Evolutionary conservation across 2,797 vertebrate genomes (phyloP), one percentile per base, ranked within the genome.

Genomic region (Chelonia mydas): DNA sequence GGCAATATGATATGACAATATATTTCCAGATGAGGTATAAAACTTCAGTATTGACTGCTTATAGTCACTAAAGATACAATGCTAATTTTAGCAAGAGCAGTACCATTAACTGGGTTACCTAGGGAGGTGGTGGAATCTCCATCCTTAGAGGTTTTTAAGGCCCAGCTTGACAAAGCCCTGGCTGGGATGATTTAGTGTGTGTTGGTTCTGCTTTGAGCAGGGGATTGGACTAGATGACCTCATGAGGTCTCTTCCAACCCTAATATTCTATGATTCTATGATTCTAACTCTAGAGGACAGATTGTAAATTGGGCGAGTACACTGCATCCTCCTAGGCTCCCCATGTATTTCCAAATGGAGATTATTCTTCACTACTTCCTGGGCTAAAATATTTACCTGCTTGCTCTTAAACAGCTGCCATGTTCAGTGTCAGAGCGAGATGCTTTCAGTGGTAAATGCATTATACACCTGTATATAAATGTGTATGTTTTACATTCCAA

Each of bases 351-450:
- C 25, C 45, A 86, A 94, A 95, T 90, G 37, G 88, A 78, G 86
- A 59, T 72, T 88, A 92, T 95, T 82, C 90, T 90, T 95, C 94
- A 92, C 87, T 80, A 77, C 74, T 91, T 80, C 61, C 86, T 96
- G 94, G 92, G 82, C 87, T 33, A 90, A 91, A 95, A 12, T 54
- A 80, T 5, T 45, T 21, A 95, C 92, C 87, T 94, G 12, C 89
- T 45, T 0, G 1, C 82, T 96, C 92, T 93, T 96, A 94, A 89
- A 47, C 90, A 93, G 51, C 78, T 96, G 47, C 74, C 28, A 47
- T 93, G 85, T 87, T 93, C 85, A 82, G 15, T 28, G 45, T 77
- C 41, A 81, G 86, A 95, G 95, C 92, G 87, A 9, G 84, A 88
- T 86, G 19, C 16, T 59, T 90, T 47, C 84, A 92, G 57, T 23